Percentiles rank a stretch among this genome's conserved stretches.
phyloP scores from a whole-genome alignment of 2,888 invertebrate genomes.

The Celastrina argiolus region DNA sequence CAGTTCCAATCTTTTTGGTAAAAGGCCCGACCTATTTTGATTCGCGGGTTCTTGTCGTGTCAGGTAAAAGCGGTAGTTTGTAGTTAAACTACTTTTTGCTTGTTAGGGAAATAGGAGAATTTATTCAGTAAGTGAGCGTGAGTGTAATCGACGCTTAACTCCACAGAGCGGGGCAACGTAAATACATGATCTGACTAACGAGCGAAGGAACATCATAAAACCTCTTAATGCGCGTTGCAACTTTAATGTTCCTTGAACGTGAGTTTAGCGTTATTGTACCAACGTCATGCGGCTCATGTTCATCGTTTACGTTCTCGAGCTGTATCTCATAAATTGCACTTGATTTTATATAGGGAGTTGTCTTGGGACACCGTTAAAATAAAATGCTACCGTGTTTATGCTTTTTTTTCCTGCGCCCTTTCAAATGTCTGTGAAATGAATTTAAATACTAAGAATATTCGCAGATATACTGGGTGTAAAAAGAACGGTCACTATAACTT shows the following conservation, averaged over 20 bases:
- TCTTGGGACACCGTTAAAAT: not conserved
- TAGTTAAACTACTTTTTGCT: too few relatives aligned
- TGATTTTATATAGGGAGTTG: not conserved
- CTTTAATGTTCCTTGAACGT: slow-evolving; percentile 11
- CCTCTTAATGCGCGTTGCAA: slow-evolving; percentile 10
- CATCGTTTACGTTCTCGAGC: not conserved
- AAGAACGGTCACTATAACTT: too few relatives aligned
- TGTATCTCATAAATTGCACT: not conserved
- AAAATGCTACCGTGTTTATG: not conserved
- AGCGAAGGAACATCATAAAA: not conserved
- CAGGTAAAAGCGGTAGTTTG: too few relatives aligned
- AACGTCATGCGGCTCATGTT: not conserved
- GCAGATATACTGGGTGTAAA: too few relatives aligned
- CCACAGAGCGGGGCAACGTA: not conserved
- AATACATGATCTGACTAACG: slow-evolving; percentile 7
- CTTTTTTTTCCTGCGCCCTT: not conserved
- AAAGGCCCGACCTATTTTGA: too few relatives aligned
- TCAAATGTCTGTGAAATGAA: too few relatives aligned
- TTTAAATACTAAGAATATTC: too few relatives aligned
- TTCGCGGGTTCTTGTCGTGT: too few relatives aligned
- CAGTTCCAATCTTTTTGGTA: too few relatives aligned
- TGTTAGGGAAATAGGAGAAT: too few relatives aligned
- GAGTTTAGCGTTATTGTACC: not conserved
- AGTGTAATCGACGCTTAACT: not conserved
- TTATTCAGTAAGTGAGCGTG: too few relatives aligned